A percentile compares a stretch with the other conserved stretches of the same genome.
Conservation (phyloP, 2,888 invertebrate species). For the Willowsia nigromaculata region DNA sequence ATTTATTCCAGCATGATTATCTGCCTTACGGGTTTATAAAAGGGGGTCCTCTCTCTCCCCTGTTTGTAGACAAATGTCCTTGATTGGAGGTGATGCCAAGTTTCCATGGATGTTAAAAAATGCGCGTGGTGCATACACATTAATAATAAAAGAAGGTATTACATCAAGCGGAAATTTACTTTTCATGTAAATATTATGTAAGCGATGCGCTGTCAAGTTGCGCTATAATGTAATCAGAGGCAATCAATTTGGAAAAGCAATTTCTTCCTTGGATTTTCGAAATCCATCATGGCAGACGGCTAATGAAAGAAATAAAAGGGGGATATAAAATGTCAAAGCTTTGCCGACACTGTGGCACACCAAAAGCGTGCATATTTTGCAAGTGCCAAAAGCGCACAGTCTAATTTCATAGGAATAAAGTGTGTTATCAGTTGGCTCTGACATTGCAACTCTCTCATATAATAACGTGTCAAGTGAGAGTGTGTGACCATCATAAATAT, state of each 20-base stretch:
- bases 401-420: neutral
- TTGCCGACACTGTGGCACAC: neutral
- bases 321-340: neutral
- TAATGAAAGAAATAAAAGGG: neutral
- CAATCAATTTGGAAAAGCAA: neutral
- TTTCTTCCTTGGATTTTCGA: neutral
- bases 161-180: neutral
- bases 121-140: neutral
- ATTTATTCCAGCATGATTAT: neutral
- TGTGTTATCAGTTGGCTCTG: neutral
- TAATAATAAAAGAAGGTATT: neutral
- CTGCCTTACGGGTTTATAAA: too few species aligned
- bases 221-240: neutral
- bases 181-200: neutral
- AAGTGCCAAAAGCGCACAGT: neutral
- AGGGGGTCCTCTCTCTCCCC: too few species aligned
- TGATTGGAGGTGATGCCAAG: neutral
- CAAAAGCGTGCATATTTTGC: neutral
- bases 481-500: slow-evolving; percentile 1
- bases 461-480: neutral
- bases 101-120: neutral
- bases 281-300: neutral
- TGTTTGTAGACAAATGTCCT: neutral
- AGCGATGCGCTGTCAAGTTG: neutral
- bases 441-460: slow-evolving; percentile 1